Percentiles rank a stretch among this genome's conserved stretches.
Evolutionary conservation across 2,888 invertebrate species (phyloP).

Genomic region (Phortica okadai): DNA sequence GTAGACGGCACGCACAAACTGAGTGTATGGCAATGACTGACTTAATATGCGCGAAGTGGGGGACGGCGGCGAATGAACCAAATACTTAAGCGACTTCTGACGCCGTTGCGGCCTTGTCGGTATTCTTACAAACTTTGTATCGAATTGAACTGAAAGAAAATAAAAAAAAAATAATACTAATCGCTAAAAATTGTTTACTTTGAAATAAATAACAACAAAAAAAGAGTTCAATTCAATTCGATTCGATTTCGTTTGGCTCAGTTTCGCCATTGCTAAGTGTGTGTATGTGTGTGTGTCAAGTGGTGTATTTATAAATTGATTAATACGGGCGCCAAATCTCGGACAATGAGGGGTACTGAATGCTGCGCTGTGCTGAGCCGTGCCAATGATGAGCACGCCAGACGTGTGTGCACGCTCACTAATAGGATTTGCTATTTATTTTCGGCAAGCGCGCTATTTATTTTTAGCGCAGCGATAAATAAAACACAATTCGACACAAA

Average conservation of each 20-base stretch:
- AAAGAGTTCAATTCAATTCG: background rate
- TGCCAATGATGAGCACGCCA: slow-evolving; percentile 11
- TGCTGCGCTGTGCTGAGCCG: background rate
- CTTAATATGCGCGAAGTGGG: background rate
- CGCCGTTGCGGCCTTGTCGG: slow-evolving; percentile 19
- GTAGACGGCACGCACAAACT: background rate
- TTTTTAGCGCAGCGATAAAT: slow-evolving; percentile 23
- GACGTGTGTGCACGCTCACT: background rate
- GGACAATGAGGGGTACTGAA: slow-evolving; percentile 3
- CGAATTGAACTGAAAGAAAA: background rate
- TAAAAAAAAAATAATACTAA: background rate
- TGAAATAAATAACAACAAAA: background rate
- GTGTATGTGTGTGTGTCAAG: background rate
- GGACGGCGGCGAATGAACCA: background rate
- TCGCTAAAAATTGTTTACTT: background rate
- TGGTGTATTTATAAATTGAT: background rate
- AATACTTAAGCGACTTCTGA: background rate
- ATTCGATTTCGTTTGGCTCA: background rate
- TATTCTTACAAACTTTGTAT: slow-evolving; percentile 5
- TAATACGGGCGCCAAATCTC: background rate
- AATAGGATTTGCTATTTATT: background rate
- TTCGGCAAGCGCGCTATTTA: slow-evolving; percentile 11
- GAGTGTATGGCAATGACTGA: background rate
- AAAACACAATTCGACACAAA: background rate
- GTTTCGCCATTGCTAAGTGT: background rate